Base-by-base conservation (phyloP, 2,888 invertebrate species). In the Nymphalis urticae region DNA sequence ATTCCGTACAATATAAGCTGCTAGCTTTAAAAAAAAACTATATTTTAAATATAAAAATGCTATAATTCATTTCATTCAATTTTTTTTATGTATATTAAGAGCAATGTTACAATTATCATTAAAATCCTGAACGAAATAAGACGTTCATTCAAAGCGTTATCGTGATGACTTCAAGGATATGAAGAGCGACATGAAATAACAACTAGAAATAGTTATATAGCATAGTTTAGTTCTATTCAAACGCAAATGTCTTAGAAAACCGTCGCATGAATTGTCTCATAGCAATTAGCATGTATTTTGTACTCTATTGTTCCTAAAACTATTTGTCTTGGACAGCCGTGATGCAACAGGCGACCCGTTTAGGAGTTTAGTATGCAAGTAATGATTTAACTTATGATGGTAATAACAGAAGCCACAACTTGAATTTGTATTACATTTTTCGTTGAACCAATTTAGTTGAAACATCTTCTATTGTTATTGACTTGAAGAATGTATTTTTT, bases 201-300 rank as follows among this genome's bases (percentile, higher is more conserved):
- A 50, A n/a, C 19, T 50, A 42, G 19, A 42, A 58, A 9, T 19
- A 32, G n/a, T n/a, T n/a, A n/a, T n/a, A n/a, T n/a, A n/a, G n/a
- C 27, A 1, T 32, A 32, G 36, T 5, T 48, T 59, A 48, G 32
- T 48, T 27, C 59, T 48, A 75, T 80, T 80, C 79, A 78, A 76
- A 80, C 72, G 75, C 74, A 78, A 76, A 78, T 77, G 70, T 68
- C 77, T 75, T 78, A 74, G 72, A 77, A 77, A 75, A 67, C 53
- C 64, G 68, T 64, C 48, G 42, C 61, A 73, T 71, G 71, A 68
- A 74, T 74, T 70, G 73, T 73, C 73, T 70, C 69, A 58, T 53
- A 69, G 56, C 69, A 75, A 72, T 76, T 77, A 74, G 70, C 76
- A 75, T 77, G 58, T 69, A 68, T 68, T 72, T 76, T 76, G 76